These are phyloP conservation scores for Uromys caudimaculatus DNA, from an alignment of 2,797 vertebrate species.

Conservation along the genomic window DNA sequence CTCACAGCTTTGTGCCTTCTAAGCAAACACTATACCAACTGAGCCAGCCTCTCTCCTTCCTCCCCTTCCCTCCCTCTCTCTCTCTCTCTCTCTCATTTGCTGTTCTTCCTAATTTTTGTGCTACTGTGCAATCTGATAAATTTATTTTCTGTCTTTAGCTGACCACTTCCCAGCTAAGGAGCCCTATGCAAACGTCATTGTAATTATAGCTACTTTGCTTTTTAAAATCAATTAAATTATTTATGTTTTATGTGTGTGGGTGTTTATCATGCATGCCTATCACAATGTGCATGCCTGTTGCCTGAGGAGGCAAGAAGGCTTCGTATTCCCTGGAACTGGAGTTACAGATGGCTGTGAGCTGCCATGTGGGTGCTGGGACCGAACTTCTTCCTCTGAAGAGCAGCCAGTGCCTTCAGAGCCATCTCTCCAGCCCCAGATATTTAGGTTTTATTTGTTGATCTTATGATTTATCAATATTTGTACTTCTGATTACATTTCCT, in stretches of 20 bases:
- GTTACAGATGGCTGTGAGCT: not conserved
- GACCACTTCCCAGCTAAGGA: not conserved
- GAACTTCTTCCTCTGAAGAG: not conserved
- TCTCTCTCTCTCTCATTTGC: not conserved
- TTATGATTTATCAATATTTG: slow-evolving; percentile 24
- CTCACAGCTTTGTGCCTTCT: not conserved
- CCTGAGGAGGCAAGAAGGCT: not conserved
- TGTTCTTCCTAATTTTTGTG: slow-evolving; percentile 38
- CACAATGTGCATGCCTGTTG: not conserved
- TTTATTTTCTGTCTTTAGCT: slow-evolving; percentile 1
- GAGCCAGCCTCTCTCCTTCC: not conserved
- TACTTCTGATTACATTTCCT: not conserved
- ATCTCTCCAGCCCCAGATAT: not conserved
- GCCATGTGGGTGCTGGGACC: not conserved
- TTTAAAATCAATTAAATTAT: not conserved
- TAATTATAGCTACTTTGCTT: not conserved
- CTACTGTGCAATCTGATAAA: not conserved
- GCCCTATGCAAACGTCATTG: not conserved
- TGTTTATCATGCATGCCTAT: not conserved
- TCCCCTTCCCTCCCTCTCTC: not conserved
- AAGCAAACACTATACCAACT: too few relatives aligned
- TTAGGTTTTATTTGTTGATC: not conserved
- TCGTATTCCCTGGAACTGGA: not conserved
- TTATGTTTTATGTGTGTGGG: not conserved
- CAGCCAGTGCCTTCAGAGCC: not conserved